Percentiles rank a stretch among this genome's conserved stretches.
Conservation (phyloP, 2,888 invertebrate species). For the Athalia circularis region DNA sequence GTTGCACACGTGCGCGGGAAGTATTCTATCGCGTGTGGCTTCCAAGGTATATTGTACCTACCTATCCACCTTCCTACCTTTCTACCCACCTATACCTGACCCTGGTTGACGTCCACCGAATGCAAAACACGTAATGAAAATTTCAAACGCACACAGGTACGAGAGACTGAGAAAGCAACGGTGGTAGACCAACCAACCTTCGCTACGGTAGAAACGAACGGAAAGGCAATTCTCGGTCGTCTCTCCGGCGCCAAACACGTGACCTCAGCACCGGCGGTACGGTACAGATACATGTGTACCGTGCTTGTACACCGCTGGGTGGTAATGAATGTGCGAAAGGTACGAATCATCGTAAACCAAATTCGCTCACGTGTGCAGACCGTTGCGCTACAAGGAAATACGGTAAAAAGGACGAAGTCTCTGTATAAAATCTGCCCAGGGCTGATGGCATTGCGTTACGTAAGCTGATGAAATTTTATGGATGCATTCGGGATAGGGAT, state of each 20-base stretch:
- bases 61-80: no score
- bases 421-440: no score
- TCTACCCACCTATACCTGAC: not conserved
- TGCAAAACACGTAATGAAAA: slow-evolving; percentile 42
- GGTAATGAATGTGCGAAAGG: slow-evolving; percentile 41
- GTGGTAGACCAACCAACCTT: slow-evolving; percentile 11
- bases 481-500: no score
- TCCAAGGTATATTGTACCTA: no score
- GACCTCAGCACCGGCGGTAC: no score
- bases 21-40: slow-evolving; percentile 21
- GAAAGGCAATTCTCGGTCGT: slow-evolving; percentile 8
- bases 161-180: not conserved
- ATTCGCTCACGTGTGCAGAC: slow-evolving; percentile 36
- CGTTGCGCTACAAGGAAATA: not conserved
- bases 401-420: not conserved
- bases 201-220: slow-evolving; percentile 15
- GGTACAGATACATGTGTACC: no score
- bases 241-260: no score
- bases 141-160: slow-evolving; percentile 16
- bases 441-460: no score
- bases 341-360: slow-evolving; percentile 37
- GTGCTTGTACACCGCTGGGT: not conserved
- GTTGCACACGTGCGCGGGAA: slow-evolving; percentile 18
- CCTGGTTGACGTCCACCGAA: slow-evolving; percentile 10
- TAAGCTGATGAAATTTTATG: no score